A percentile compares a stretch with the other conserved stretches of the same genome.
Evolutionary conservation across 2,888 invertebrate genomes (phyloP).

Genomic region (Protophormia terraenovae): DNA sequence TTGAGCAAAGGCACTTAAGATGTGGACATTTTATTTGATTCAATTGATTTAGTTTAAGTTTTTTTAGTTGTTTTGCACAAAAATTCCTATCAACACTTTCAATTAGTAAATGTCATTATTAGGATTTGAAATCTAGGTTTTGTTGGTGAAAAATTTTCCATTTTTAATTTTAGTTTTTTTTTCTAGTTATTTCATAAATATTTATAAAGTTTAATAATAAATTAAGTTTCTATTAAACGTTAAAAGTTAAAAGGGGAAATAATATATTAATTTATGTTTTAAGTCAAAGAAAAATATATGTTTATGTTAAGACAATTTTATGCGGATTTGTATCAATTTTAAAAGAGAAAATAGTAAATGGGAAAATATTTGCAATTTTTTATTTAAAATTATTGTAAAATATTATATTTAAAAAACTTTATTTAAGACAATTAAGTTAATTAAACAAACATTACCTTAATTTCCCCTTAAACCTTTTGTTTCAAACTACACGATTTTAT

Average conservation of each 20-base stretch:
- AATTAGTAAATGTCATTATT: slow-evolving; percentile 62
- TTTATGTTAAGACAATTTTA: not conserved
- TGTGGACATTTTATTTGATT: slow-evolving; percentile 35
- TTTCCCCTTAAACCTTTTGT: not conserved
- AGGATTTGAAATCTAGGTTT: slow-evolving; percentile 4
- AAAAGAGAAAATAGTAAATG: too few relatives aligned
- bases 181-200: slow-evolving; percentile 14
- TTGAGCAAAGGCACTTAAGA: not conserved
- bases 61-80: slow-evolving; percentile 6
- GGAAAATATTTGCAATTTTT: too few relatives aligned
- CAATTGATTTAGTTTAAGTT: slow-evolving; percentile 22
- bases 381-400: too few relatives aligned
- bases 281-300: not conserved
- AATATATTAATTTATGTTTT: not conserved
- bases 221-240: not conserved
- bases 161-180: not conserved
- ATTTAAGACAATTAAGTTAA: too few relatives aligned
- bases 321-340: not conserved
- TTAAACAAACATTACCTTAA: too few relatives aligned
- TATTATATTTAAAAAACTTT: too few relatives aligned
- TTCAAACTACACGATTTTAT: not conserved
- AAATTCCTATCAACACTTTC: slow-evolving; percentile 57
- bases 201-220: not conserved
- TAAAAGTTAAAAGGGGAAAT: too few relatives aligned
- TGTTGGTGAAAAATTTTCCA: not conserved